Conservation (phyloP, 2,888 invertebrate species). For the Caenorhabditis auriculariae region DNA sequence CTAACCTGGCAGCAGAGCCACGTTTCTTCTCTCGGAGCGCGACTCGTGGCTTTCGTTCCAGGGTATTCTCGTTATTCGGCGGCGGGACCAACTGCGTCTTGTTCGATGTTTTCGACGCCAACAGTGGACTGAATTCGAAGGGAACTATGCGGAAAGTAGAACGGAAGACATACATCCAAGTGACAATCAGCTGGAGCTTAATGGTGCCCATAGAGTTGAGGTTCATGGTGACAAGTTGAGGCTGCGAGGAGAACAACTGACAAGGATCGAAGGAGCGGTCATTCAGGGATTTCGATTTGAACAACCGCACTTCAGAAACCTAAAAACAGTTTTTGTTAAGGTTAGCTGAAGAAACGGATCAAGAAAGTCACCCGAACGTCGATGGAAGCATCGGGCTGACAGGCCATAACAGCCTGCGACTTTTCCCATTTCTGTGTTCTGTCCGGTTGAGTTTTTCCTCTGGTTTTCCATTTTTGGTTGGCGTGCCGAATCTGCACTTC, state of each 20-base stretch:
- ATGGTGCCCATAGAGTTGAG: slow-evolving; percentile 70
- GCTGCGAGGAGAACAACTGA: slow-evolving; percentile 70
- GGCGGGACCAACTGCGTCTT: slow-evolving; percentile 3
- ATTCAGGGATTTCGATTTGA: slow-evolving; percentile 52
- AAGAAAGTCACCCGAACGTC: slow-evolving; percentile 67
- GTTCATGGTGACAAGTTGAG: slow-evolving; percentile 71
- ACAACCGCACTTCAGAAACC: slow-evolving; percentile 52
- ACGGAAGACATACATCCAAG: slow-evolving; percentile 68
- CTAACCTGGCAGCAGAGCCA: slow-evolving; percentile 35
- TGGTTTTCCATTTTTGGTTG: slow-evolving; percentile 70
- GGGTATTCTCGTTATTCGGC: slow-evolving; percentile 9
- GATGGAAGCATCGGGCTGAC: slow-evolving; percentile 67
- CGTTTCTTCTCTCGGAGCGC: slow-evolving; percentile 43
- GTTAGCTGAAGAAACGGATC: background rate
- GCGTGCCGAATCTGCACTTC: slow-evolving; percentile 70
- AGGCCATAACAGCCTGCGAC: slow-evolving; percentile 65
- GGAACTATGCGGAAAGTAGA: background rate
- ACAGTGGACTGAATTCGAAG: slow-evolving; percentile 38
- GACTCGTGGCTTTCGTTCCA: slow-evolving; percentile 34
- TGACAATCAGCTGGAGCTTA: slow-evolving; percentile 69
- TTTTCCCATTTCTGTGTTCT: slow-evolving; percentile 69
- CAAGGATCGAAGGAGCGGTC: slow-evolving; percentile 70
- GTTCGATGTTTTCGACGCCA: slow-evolving; percentile 38
- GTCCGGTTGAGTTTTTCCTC: slow-evolving; percentile 65
- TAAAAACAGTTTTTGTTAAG: slow-evolving; percentile 5